Conservation (phyloP, 2,113 vertebrate species). For the Sphaerodactylus townsendi region DNA sequence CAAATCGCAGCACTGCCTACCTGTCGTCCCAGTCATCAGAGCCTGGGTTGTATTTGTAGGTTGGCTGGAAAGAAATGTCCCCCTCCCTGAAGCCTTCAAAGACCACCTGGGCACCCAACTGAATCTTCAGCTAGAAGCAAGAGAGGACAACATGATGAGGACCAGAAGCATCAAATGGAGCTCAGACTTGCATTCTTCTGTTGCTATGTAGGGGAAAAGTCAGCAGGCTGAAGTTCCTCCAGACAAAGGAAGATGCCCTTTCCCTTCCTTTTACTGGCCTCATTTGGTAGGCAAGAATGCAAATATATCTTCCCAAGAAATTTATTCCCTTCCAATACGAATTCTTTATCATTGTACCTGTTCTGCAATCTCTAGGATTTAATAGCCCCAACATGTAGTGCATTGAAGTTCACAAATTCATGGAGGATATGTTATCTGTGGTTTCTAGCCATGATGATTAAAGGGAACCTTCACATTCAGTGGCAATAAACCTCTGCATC, state of each 20-base stretch:
- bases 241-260: background rate
- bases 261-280: background rate
- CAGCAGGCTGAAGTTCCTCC: background rate
- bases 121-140: slow-evolving; percentile 82
- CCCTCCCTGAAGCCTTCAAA: slow-evolving; percentile 93
- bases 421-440: too few relatives aligned
- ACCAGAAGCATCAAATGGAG: too few relatives aligned
- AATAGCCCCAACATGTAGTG: too few relatives aligned
- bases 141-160: background rate
- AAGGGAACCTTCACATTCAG: too few relatives aligned
- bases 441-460: too few relatives aligned
- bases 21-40: slow-evolving; percentile 95
- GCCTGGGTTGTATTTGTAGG: slow-evolving; percentile 95
- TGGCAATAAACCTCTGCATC: too few relatives aligned
- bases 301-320: background rate
- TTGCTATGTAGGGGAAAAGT: background rate
- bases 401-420: background rate
- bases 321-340: background rate
- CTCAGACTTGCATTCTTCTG: too few relatives aligned
- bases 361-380: background rate
- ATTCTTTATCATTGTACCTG: background rate
- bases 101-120: slow-evolving; percentile 84
- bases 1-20: slow-evolving; percentile 65
- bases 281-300: background rate
- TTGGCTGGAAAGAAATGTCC: slow-evolving; percentile 90